Conservation (phyloP, 2,797 vertebrate species). For the Cryptoprocta ferox region DNA sequence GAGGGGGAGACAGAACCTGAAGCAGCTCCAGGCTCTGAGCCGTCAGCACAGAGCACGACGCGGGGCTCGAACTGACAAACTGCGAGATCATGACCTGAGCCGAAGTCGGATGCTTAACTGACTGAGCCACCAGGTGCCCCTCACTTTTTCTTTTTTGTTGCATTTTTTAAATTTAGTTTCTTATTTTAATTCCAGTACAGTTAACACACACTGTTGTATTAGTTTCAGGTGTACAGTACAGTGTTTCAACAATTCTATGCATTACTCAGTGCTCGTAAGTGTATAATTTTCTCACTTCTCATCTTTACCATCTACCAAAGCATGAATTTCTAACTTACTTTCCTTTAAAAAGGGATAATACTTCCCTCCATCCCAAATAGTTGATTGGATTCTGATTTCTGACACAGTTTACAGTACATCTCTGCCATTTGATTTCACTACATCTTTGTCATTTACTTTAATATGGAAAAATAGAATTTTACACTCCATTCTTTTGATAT, state of each 20-base stretch:
- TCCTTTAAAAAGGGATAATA: conserved; percentile 44
- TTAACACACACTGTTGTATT: not conserved
- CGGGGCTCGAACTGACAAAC: too few relatives aligned
- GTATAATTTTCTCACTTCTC: conserved; percentile 11
- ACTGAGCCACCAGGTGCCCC: too few relatives aligned
- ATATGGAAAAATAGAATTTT: conserved; percentile 38
- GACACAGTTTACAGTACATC: not conserved
- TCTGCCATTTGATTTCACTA: conserved; percentile 35
- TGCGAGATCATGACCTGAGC: too few relatives aligned
- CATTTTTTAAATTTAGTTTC: not conserved
- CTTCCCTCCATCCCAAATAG: conserved; percentile 36
- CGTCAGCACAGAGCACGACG: too few relatives aligned
- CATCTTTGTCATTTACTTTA: not conserved
- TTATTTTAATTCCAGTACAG: not conserved
- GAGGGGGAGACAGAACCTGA: too few relatives aligned
- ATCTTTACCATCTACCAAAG: conserved; percentile 3
- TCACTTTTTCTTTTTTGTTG: not conserved
- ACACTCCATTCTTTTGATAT: not conserved
- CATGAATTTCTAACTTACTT: conserved; percentile 5
- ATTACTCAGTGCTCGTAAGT: not conserved
- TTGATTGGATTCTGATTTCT: conserved; percentile 1
- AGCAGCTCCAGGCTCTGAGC: too few relatives aligned
- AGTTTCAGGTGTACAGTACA: not conserved
- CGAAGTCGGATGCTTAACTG: too few relatives aligned
- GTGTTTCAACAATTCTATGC: not conserved